Conservation (phyloP, 2,888 invertebrate genomes). For the Latheticus oryzae region DNA sequence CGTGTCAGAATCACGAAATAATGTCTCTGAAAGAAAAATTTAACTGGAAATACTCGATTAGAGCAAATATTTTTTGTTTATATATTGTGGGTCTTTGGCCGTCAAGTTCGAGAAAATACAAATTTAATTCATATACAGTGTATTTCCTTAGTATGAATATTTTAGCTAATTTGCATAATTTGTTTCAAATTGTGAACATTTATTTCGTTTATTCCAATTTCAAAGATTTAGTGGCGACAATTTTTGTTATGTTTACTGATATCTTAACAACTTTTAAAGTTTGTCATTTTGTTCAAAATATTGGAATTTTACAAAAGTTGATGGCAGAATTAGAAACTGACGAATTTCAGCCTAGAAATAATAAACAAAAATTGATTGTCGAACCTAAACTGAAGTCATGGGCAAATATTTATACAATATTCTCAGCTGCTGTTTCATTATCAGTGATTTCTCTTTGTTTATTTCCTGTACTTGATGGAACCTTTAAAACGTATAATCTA, state of each 20-base stretch:
- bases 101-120: too few relatives aligned
- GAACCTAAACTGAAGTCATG: background rate
- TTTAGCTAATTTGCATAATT: too few relatives aligned
- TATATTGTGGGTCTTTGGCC: too few relatives aligned
- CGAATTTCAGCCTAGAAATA: background rate
- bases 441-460: background rate
- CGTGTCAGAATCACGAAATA: too few relatives aligned
- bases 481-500: background rate
- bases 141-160: too few relatives aligned
- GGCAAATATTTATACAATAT: background rate
- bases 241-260: slow-evolving; percentile 4
- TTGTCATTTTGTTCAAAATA: background rate
- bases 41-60: too few relatives aligned
- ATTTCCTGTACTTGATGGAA: background rate
- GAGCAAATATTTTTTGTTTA: too few relatives aligned
- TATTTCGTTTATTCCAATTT: too few relatives aligned
- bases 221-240: slow-evolving; percentile 5
- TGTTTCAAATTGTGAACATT: too few relatives aligned
- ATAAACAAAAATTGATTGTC: too few relatives aligned
- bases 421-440: background rate
- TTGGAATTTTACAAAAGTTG: background rate
- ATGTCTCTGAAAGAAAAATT: too few relatives aligned
- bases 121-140: too few relatives aligned
- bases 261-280: slow-evolving; percentile 8
- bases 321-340: background rate